These are phyloP conservation scores for Molossus alvarezi DNA, from an alignment of 2,797 vertebrate species.

Conservation along the genomic window DNA sequence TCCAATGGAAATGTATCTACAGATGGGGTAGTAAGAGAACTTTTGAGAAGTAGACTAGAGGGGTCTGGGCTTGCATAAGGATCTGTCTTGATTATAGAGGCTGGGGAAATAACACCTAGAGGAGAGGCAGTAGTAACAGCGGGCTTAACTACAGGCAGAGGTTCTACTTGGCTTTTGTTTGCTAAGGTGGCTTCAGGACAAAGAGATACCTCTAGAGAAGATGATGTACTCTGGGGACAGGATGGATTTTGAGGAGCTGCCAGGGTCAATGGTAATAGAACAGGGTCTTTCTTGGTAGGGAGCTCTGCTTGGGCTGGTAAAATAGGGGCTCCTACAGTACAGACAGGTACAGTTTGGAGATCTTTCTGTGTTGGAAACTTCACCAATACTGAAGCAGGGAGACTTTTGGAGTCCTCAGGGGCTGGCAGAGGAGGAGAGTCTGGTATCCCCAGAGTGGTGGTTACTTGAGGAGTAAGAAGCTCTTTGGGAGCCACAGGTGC, in stretches of 20 bases:
- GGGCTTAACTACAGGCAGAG: neutral
- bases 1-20: constrained; percentile 28
- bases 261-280: constrained; percentile 4
- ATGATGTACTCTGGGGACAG: constrained; percentile 22
- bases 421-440: neutral
- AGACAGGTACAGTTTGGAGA: neutral
- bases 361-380: constrained; percentile 66
- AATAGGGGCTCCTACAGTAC: constrained; percentile 5
- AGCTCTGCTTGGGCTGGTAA: constrained; percentile 44
- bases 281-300: constrained; percentile 35
- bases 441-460: constrained; percentile 10
- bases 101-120: neutral
- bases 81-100: neutral
- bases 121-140: neutral
- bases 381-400: constrained; percentile 44
- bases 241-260: neutral
- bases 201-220: constrained; percentile 37
- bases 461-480: constrained; percentile 17
- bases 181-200: constrained; percentile 37
- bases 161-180: constrained; percentile 13
- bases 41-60: neutral
- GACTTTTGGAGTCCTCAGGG: neutral
- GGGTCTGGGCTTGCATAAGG: neutral
- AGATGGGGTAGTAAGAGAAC: neutral
- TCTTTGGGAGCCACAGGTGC: constrained; percentile 22